A percentile compares a stretch with the other conserved stretches of the same genome.
These are phyloP conservation scores for Caerostris darwini DNA, from an alignment of 1,140 invertebrate species.

Conservation along the genomic window DNA sequence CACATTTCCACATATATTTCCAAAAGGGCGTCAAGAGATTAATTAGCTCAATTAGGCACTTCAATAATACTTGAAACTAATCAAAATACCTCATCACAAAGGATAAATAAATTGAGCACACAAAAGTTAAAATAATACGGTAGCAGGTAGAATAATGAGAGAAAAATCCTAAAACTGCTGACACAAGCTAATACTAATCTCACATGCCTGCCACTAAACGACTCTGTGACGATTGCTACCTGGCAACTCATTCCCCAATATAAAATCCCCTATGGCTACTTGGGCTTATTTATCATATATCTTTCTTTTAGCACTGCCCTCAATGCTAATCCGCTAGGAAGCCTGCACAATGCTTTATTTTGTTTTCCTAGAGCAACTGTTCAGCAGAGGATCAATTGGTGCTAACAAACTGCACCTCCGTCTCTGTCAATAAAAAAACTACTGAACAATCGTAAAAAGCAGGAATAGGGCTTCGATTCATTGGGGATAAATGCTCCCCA, in stretches of 20 bases:
- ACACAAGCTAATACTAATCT: neutral
- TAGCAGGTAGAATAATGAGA: neutral
- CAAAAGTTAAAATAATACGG: neutral
- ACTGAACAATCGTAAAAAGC: slow-evolving; percentile 48
- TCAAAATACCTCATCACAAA: too few species aligned
- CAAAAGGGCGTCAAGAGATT: too few species aligned
- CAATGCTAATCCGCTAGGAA: slow-evolving; percentile 55
- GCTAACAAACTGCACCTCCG: slow-evolving; percentile 55
- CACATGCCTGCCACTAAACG: neutral
- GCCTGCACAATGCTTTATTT: slow-evolving; percentile 48
- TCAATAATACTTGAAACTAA: too few species aligned
- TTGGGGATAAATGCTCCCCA: slow-evolving; percentile 62
- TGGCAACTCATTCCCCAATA: neutral
- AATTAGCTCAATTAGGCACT: too few species aligned
- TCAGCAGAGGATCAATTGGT: slow-evolving; percentile 36
- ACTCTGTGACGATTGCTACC: neutral
- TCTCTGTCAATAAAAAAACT: slow-evolving; percentile 57
- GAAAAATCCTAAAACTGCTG: neutral
- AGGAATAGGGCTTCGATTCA: slow-evolving; percentile 65
- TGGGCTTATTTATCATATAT: slow-evolving; percentile 44
- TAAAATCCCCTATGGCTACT: neutral
- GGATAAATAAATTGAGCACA: too few species aligned
- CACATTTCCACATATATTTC: too few species aligned
- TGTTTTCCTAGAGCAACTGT: slow-evolving; percentile 21
- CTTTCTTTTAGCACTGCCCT: slow-evolving; percentile 5